Evolutionary conservation across 2,113 vertebrate genomes (phyloP).

Genomic region (Corythoichthys haematopterus): DNA sequence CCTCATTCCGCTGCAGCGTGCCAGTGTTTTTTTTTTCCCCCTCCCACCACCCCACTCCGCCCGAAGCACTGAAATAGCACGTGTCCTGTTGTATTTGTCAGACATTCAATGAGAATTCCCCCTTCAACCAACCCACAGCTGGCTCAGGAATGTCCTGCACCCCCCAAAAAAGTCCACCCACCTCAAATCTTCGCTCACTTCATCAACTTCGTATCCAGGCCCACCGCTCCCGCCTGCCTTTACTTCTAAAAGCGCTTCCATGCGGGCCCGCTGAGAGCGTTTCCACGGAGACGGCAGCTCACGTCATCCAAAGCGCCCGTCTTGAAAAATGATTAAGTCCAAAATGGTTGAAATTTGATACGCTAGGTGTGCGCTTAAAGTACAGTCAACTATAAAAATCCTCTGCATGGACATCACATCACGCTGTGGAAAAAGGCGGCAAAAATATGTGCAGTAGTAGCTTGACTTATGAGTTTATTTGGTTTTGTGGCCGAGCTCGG

Average conservation of each 20-base stretch:
- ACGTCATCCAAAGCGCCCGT: constrained; percentile 29
- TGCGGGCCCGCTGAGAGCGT: constrained; percentile 60
- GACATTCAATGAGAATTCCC: constrained; percentile 68
- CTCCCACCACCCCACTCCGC: not conserved
- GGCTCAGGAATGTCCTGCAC: constrained; percentile 66
- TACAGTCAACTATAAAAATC: not conserved
- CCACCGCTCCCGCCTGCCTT: constrained; percentile 27
- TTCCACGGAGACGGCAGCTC: constrained; percentile 67
- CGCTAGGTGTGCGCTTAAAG: not conserved
- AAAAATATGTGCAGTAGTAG: not conserved
- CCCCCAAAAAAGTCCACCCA: constrained; percentile 27
- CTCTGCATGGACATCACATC: not conserved
- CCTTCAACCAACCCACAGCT: constrained; percentile 75
- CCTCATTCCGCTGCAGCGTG: constrained; percentile 47
- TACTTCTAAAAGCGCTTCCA: constrained; percentile 4
- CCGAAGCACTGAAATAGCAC: constrained; percentile 58
- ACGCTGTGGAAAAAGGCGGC: not conserved
- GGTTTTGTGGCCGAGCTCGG: not conserved
- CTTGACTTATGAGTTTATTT: not conserved
- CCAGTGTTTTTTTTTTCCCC: constrained; percentile 31
- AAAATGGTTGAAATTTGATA: not conserved
- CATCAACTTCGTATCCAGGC: constrained; percentile 47
- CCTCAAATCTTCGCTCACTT: constrained; percentile 56
- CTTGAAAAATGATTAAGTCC: constrained; percentile 3
- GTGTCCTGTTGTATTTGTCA: constrained; percentile 67